These are phyloP conservation scores for Heteropelma amictum DNA, from an alignment of 2,888 invertebrate genomes.

Conservation along the genomic window DNA sequence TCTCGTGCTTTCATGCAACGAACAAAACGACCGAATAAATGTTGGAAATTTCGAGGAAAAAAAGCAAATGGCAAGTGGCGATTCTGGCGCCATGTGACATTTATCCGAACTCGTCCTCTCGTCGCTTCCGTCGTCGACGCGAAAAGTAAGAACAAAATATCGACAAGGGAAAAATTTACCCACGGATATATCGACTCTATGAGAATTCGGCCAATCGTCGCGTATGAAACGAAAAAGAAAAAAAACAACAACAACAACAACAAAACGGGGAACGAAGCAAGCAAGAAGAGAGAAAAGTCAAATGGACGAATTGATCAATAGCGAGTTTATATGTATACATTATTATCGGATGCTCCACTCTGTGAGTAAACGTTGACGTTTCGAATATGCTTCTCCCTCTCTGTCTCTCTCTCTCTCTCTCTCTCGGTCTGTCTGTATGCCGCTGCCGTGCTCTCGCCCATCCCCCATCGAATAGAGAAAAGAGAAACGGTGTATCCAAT, in stretches of 20 bases:
- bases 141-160: not conserved
- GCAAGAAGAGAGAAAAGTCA: not conserved
- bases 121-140: too few species aligned
- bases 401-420: conserved; percentile 5
- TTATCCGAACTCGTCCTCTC: conserved; percentile 16
- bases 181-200: not conserved
- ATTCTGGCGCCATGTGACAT: conserved; percentile 7
- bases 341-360: conserved; percentile 22
- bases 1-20: too few species aligned
- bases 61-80: too few species aligned
- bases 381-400: conserved; percentile 22
- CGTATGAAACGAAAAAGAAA: not conserved
- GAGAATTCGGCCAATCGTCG: conserved; percentile 33
- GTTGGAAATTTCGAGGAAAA: too few species aligned
- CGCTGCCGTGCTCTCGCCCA: not conserved
- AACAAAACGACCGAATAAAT: too few species aligned
- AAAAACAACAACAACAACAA: too few species aligned
- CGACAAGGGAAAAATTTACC: not conserved
- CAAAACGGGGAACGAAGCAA: not conserved
- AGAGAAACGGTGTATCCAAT: conserved; percentile 34
- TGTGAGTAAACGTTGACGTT: conserved; percentile 51
- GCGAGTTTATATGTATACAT: conserved; percentile 4
- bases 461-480: not conserved
- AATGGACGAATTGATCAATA: conserved; percentile 22
- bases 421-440: conserved; percentile 1